Conservation (phyloP, 2,888 invertebrate genomes). For the Cryptocheilus praepositus region DNA sequence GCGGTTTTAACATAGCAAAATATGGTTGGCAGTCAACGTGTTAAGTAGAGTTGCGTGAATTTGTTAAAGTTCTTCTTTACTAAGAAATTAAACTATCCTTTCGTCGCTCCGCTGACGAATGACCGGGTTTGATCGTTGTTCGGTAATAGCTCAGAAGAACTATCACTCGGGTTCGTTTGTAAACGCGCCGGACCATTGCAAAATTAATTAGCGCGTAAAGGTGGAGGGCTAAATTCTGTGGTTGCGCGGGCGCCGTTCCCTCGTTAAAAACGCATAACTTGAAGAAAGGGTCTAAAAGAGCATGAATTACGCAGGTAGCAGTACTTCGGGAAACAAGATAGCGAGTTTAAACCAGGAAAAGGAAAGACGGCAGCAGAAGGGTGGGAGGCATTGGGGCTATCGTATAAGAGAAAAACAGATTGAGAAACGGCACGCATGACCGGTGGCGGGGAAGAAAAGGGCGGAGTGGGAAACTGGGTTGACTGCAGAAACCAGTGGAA, state of each 20-base stretch:
- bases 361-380: constrained; percentile 26
- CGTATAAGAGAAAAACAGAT: background rate
- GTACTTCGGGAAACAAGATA: constrained; percentile 43
- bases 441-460: background rate
- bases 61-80: too few relatives aligned
- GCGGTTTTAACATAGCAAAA: too few relatives aligned
- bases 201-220: background rate
- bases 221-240: background rate
- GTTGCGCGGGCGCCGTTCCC: constrained; percentile 5
- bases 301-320: constrained; percentile 50
- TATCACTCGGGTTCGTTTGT: too few relatives aligned
- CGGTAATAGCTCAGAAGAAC: too few relatives aligned
- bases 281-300: constrained; percentile 21
- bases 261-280: constrained; percentile 57
- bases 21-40: too few relatives aligned
- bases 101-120: too few relatives aligned
- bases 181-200: too few relatives aligned
- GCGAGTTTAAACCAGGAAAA: constrained; percentile 32
- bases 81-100: too few relatives aligned
- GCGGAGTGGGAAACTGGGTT: background rate
- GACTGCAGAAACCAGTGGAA: background rate
- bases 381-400: background rate
- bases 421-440: background rate
- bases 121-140: too few relatives aligned
- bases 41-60: too few relatives aligned